A percentile compares a stretch with the other conserved stretches of the same genome.
Evolutionary conservation across 2,888 invertebrate species (phyloP).

Genomic region (Lochmaea crataegi): DNA sequence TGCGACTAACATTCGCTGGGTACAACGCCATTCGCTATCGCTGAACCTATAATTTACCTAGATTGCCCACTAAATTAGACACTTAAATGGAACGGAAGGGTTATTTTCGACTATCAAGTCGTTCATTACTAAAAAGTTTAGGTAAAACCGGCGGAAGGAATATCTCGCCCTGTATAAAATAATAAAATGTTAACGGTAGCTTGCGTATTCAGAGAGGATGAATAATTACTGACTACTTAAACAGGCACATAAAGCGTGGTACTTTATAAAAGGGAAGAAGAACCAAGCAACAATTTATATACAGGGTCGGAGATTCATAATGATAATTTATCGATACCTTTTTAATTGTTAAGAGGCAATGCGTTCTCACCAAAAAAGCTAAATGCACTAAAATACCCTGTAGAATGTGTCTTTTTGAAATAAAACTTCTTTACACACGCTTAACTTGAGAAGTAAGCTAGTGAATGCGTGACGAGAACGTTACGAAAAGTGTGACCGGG

Average conservation of each 20-base stretch:
- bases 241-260: neutral
- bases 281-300: neutral
- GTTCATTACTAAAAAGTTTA: conserved; percentile 17
- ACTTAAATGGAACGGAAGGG: conserved; percentile 35
- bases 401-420: too few species aligned
- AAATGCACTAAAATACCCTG: too few species aligned
- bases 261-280: neutral
- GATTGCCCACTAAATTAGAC: conserved; percentile 39
- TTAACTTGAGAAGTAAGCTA: too few species aligned
- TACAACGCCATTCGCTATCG: conserved; percentile 20
- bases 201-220: neutral
- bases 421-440: too few species aligned
- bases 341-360: too few species aligned
- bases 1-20: conserved; percentile 11
- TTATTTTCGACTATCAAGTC: conserved; percentile 21
- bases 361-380: too few species aligned
- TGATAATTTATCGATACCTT: too few species aligned
- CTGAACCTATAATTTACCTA: conserved; percentile 39
- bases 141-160: conserved; percentile 3
- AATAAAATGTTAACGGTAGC: neutral
- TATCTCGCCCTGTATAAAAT: conserved; percentile 10
- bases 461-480: too few species aligned
- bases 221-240: conserved; percentile 2
- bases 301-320: neutral
- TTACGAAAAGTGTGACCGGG: too few species aligned